Percentiles rank a stretch among this genome's conserved stretches.
phyloP scores from a whole-genome alignment of 92 coral and sea anemone species.

The Umimayanthus chanpuru region DNA sequence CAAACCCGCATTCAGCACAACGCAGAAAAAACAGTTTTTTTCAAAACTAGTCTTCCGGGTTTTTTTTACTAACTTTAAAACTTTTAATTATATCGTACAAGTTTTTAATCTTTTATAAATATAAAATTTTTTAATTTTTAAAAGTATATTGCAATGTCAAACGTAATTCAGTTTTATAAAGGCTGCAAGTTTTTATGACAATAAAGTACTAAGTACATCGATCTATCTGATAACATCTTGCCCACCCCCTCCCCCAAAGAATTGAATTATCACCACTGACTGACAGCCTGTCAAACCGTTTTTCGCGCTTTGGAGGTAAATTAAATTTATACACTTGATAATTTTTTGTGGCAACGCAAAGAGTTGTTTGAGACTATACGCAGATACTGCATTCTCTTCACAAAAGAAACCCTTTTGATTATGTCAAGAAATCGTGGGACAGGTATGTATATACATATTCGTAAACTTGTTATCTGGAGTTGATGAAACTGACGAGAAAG shows the following conservation, averaged over 20 bases:
- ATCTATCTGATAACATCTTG: not conserved
- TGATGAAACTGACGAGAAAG: not conserved
- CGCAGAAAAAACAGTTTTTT: too few relatives aligned
- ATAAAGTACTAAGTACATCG: not conserved
- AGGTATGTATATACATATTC: not conserved
- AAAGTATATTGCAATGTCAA: too few relatives aligned
- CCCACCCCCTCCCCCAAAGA: not conserved
- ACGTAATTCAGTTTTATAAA: too few relatives aligned
- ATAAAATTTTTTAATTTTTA: too few relatives aligned
- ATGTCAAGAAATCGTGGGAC: slow-evolving; percentile 27
- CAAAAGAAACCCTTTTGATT: not conserved
- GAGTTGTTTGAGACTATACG: not conserved
- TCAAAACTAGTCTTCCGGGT: too few relatives aligned
- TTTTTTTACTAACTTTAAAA: too few relatives aligned
- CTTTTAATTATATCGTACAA: too few relatives aligned
- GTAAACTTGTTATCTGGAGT: not conserved
- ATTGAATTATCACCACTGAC: too few relatives aligned
- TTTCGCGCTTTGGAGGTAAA: slow-evolving; percentile 39
- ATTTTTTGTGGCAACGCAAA: too few relatives aligned
- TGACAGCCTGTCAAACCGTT: slow-evolving; percentile 37
- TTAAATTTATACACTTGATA: not conserved
- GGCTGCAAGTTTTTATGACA: too few relatives aligned
- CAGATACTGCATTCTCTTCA: not conserved
- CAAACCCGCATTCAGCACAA: too few relatives aligned
- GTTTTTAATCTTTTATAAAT: too few relatives aligned